Evolutionary conservation across 2,888 invertebrate species (phyloP), one percentile per base, ranked within the genome.

Genomic region (Corythucha ciliata): DNA sequence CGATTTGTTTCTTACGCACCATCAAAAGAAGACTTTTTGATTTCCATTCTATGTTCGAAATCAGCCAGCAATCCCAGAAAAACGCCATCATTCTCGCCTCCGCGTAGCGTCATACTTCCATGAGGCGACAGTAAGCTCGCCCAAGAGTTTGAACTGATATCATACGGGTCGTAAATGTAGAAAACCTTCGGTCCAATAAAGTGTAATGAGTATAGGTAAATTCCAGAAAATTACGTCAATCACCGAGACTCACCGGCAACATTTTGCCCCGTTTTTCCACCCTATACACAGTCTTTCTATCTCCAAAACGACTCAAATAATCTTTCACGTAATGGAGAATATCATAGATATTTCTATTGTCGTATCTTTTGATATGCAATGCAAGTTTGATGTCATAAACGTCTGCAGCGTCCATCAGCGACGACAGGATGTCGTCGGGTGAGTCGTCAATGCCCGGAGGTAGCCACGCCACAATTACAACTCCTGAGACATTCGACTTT

Each of bases 121-220:
- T 67, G 65, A 1, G 64, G 62, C 51, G 68, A 66, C 53, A 74
- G 63, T 20, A 74, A 54, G 60, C 72, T 70, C 61, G 67, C 68
- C 79, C 79, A 79, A 2, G 73, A 71, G 6, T 65, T 67, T 10
- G 70, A 66, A 27, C 71, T 67, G 14, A 76, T 69, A 47, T 72
- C 71, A 60, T 79, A 79, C 1, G 79, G 78, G 63, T 80, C 79
- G 63, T 78, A 79, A 18, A 81, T 69, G 62, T 80, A 81, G 60
- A 76, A 72, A 26, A 81, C 68, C n/a, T 80, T 55, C 22, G 20
- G n/a, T n/a, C n/a, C n/a, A n/a, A n/a, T n/a, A n/a, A n/a, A n/a
- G n/a, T n/a, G n/a, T n/a, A n/a, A n/a, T n/a, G n/a, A n/a, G n/a
- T n/a, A n/a, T n/a, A n/a, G n/a, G n/a, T n/a, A n/a, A n/a, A n/a